Percentiles rank a stretch among this genome's conserved stretches.
phyloP scores from a whole-genome alignment of 2,113 vertebrate genomes.

The Odocoileus virginianus region DNA sequence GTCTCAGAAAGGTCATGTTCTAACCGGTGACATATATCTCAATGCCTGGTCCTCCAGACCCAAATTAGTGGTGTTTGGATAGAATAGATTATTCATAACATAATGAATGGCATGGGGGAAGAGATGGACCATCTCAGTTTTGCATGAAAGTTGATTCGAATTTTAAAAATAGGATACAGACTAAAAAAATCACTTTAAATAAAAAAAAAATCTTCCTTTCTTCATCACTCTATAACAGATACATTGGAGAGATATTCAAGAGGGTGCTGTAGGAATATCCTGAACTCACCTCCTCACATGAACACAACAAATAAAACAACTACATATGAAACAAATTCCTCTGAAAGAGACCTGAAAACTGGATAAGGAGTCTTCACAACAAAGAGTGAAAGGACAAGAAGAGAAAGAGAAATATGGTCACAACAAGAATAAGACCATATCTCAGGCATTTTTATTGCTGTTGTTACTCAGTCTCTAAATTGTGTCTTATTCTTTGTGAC shows the following conservation, averaged over 20 bases:
- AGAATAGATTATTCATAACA: background rate
- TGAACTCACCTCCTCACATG: background rate
- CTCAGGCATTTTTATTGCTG: background rate
- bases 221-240: background rate
- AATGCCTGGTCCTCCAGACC: background rate
- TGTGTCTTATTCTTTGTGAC: background rate
- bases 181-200: background rate
- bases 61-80: background rate
- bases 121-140: background rate
- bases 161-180: background rate
- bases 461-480: background rate
- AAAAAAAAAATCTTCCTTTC: background rate
- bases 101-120: background rate
- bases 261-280: background rate
- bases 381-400: background rate
- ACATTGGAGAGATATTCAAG: background rate
- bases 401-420: background rate
- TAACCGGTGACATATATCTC: background rate
- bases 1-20: background rate
- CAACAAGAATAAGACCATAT: background rate
- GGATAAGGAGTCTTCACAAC: background rate
- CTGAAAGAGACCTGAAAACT: background rate
- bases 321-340: background rate
- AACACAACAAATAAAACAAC: background rate
- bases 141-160: background rate